phyloP scores from a whole-genome alignment of 2,888 invertebrate genomes.

The Acholoe squamosa region DNA sequence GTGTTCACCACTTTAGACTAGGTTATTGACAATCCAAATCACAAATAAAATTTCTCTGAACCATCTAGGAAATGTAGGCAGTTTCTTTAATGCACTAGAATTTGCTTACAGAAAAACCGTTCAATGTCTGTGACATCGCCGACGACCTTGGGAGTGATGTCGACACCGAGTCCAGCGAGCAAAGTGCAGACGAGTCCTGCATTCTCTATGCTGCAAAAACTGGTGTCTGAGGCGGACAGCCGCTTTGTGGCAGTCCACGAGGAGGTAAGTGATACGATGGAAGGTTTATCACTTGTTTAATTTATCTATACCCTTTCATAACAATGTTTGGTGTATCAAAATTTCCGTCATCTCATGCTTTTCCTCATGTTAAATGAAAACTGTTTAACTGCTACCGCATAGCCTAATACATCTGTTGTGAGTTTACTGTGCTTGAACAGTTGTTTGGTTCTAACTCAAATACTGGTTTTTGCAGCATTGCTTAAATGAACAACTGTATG shows the following conservation, averaged over 20 bases:
- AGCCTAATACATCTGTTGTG: too few relatives aligned
- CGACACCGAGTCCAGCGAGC: conserved; percentile 86
- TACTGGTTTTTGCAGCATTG: conserved; percentile 26
- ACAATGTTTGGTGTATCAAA: neutral
- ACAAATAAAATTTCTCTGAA: too few relatives aligned
- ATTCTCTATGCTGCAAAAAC: conserved; percentile 93
- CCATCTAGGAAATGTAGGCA: too few relatives aligned
- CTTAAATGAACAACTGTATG: conserved; percentile 7
- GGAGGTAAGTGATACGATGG: conserved; percentile 86
- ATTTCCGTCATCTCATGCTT: too few relatives aligned
- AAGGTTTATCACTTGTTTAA: too few relatives aligned
- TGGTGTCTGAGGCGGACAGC: conserved; percentile 94
- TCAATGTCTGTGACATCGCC: conserved; percentile 54
- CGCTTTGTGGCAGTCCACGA: conserved; percentile 98
- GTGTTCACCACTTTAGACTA: too few relatives aligned
- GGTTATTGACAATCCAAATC: too few relatives aligned
- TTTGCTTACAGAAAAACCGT: conserved; percentile 63
- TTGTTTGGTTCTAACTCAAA: too few relatives aligned
- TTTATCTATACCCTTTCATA: neutral
- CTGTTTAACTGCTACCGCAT: too few relatives aligned
- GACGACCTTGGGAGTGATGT: conserved; percentile 13
- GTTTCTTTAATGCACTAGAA: too few relatives aligned
- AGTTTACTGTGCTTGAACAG: too few relatives aligned
- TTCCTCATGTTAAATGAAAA: too few relatives aligned
- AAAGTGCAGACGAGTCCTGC: conserved; percentile 89